Percentiles rank a stretch among this genome's conserved stretches.
These are phyloP conservation scores for Dinoponera quadriceps DNA, from an alignment of 1,140 invertebrate genomes.

Conservation along the genomic window DNA sequence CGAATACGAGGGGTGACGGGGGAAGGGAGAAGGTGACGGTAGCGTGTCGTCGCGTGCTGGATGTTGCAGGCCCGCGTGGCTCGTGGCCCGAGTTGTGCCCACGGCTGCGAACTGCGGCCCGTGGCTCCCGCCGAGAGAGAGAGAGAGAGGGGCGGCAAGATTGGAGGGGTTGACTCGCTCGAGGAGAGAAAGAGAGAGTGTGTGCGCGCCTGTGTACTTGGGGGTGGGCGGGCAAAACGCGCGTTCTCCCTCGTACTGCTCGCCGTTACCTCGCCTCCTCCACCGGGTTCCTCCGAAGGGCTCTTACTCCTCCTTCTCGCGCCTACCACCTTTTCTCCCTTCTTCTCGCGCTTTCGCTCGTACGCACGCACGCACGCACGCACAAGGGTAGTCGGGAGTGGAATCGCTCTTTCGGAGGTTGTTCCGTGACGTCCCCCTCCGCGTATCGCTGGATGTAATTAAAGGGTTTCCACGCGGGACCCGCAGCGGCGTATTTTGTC, in stretches of 20 bases:
- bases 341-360: not conserved
- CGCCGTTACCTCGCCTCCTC: not conserved
- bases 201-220: not conserved
- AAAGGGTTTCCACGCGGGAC: constrained; percentile 31
- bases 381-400: constrained; percentile 24
- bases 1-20: not conserved
- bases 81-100: constrained; percentile 57
- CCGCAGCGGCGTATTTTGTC: constrained; percentile 18
- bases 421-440: constrained; percentile 25
- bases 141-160: not conserved
- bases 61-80: constrained; percentile 65
- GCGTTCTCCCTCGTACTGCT: constrained; percentile 14
- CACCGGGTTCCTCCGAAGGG: constrained; percentile 22
- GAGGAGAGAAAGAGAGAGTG: constrained; percentile 3
- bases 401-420: constrained; percentile 32
- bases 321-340: not conserved
- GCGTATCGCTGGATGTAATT: constrained; percentile 31
- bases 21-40: constrained; percentile 65
- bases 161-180: constrained; percentile 31
- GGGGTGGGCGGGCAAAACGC: constrained; percentile 54
- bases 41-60: constrained; percentile 75
- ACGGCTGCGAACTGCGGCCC: constrained; percentile 14
- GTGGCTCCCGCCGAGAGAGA: constrained; percentile 43
- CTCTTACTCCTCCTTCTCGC: constrained; percentile 9
- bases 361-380: not conserved